phyloP scores from a whole-genome alignment of 2,888 invertebrate genomes.

The Lamellibrachia satsuma region DNA sequence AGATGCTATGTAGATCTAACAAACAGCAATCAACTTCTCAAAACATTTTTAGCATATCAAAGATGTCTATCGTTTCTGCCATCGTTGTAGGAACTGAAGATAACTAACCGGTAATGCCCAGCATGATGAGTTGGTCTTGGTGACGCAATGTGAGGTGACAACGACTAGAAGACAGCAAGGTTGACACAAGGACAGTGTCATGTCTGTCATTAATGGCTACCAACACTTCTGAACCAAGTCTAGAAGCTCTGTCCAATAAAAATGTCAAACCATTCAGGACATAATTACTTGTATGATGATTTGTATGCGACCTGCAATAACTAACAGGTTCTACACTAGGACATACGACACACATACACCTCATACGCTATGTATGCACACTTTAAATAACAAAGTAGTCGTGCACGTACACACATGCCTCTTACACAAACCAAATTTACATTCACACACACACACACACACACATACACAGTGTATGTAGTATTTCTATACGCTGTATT shows the following conservation, averaged over 20 bases:
- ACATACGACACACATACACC: constrained; percentile 3
- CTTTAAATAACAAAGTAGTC: background rate
- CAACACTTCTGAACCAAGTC: background rate
- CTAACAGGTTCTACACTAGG: background rate
- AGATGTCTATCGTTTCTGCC: background rate
- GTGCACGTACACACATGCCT: background rate
- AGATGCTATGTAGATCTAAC: background rate
- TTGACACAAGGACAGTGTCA: background rate
- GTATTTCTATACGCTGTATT: background rate
- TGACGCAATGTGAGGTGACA: background rate
- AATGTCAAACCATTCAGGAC: background rate
- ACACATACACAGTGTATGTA: background rate
- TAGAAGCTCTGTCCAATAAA: background rate
- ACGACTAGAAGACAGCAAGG: constrained; percentile 3
- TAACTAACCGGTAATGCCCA: background rate
- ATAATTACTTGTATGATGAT: background rate
- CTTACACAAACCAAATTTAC: background rate
- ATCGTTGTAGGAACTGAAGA: background rate
- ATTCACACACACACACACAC: background rate
- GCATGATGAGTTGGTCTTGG: background rate
- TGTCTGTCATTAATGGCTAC: background rate
- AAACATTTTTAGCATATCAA: background rate
- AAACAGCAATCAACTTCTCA: background rate
- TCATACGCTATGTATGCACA: background rate
- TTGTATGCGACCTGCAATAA: background rate